A percentile compares a stretch with the other conserved stretches of the same genome.
Evolutionary conservation across 2,113 vertebrate species (phyloP).

Genomic region (Abramis brama): DNA sequence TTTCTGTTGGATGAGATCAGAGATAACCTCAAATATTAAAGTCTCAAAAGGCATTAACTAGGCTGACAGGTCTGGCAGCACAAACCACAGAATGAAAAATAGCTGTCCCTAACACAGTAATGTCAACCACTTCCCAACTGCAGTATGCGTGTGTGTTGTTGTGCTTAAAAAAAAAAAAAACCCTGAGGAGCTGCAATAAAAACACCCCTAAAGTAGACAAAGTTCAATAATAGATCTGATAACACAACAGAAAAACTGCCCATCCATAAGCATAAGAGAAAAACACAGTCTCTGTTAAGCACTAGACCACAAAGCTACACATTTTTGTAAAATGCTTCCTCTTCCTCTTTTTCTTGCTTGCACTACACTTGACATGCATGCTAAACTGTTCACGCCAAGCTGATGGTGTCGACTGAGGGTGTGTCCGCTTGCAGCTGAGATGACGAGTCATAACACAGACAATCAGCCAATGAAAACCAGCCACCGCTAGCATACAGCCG

Average conservation of each 20-base stretch:
- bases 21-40: neutral
- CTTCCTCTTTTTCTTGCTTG: conserved; percentile 3
- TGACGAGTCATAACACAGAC: conserved; percentile 12
- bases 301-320: neutral
- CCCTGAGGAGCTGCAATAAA: conserved; percentile 35
- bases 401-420: neutral
- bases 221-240: conserved; percentile 22
- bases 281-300: neutral
- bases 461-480: conserved; percentile 39
- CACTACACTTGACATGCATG: neutral
- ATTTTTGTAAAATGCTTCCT: neutral
- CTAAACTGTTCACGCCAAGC: neutral
- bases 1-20: neutral
- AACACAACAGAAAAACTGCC: neutral
- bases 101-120: neutral
- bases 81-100: neutral
- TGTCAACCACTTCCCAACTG: conserved; percentile 26
- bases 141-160: neutral
- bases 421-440: conserved; percentile 7
- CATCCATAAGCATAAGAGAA: neutral
- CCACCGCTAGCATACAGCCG: conserved; percentile 9
- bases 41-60: neutral
- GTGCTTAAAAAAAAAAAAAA: neutral
- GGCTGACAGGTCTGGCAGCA: neutral
- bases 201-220: conserved; percentile 41